These are phyloP conservation scores for Ctenopoma kingsleyae DNA, from an alignment of 2,797 vertebrate species.

Conservation along the genomic window DNA sequence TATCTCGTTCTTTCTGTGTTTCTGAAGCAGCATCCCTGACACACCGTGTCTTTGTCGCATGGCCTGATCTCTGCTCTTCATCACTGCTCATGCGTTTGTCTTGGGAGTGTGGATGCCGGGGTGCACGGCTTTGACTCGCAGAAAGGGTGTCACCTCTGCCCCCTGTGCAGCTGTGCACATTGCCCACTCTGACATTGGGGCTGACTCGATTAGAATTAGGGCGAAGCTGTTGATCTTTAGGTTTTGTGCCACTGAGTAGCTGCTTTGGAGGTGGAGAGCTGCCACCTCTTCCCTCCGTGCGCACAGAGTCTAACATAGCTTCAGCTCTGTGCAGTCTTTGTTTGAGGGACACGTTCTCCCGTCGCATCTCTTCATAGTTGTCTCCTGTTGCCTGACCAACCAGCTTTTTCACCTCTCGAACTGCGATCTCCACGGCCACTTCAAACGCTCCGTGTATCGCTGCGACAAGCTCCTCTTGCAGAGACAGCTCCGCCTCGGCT, in stretches of 20 bases:
- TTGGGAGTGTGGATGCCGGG: neutral
- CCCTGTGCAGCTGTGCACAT: neutral
- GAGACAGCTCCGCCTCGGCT: conserved; percentile 53
- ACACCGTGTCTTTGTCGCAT: rapidly evolving
- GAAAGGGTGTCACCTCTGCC: neutral
- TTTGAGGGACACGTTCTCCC: conserved; percentile 77
- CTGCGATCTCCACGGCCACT: conserved; percentile 80
- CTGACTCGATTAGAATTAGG: neutral
- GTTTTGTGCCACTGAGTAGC: neutral
- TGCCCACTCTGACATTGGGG: neutral
- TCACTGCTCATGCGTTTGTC: neutral
- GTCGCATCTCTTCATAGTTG: conserved; percentile 67
- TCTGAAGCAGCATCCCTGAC: neutral
- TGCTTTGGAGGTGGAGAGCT: neutral
- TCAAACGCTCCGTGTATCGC: conserved; percentile 81
- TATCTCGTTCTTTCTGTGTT: neutral
- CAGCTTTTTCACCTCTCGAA: conserved; percentile 77
- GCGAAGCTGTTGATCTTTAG: neutral
- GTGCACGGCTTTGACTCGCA: neutral
- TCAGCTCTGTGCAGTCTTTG: conserved; percentile 69
- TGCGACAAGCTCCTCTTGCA: conserved; percentile 76
- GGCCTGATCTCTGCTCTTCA: neutral
- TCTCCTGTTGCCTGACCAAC: conserved; percentile 64
- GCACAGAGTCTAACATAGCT: conserved; percentile 45
- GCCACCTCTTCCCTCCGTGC: neutral